Evolutionary conservation across 2,888 invertebrate genomes (phyloP).

Genomic region (Sclerodermus sp.): DNA sequence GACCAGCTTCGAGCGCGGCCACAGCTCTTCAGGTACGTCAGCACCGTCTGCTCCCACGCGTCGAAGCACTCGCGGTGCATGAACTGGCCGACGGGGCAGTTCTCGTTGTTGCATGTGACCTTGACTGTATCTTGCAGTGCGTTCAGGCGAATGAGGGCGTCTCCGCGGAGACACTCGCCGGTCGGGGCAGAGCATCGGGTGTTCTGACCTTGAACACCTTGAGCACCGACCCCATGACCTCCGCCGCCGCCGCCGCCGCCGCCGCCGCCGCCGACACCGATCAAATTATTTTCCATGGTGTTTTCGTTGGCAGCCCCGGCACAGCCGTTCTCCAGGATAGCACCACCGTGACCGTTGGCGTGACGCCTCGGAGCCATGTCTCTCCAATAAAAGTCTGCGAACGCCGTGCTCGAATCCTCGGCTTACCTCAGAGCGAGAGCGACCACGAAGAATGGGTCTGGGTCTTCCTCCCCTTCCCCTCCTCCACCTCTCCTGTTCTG

Average conservation of each 20-base stretch:
- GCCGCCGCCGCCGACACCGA: slow-evolving; percentile 15
- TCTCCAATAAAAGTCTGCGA: slow-evolving; percentile 2
- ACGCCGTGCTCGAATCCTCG: no score
- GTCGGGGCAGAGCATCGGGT: slow-evolving; percentile 80
- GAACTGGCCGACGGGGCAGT: slow-evolving; percentile 83
- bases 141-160: slow-evolving; percentile 64
- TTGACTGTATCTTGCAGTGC: slow-evolving; percentile 80
- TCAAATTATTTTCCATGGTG: slow-evolving; percentile 37
- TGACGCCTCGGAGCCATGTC: slow-evolving; percentile 54
- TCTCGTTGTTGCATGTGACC: slow-evolving; percentile 93
- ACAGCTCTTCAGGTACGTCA: slow-evolving; percentile 86
- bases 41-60: slow-evolving; percentile 87
- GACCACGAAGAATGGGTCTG: no score
- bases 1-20: slow-evolving; percentile 94
- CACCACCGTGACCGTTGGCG: slow-evolving; percentile 45
- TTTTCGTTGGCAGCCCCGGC: slow-evolving; percentile 21
- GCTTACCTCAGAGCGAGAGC: no score
- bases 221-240: no score
- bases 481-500: no score
- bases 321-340: slow-evolving; percentile 34
- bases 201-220: background rate
- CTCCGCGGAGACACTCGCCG: slow-evolving; percentile 77
- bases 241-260: slow-evolving; percentile 52
- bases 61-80: slow-evolving; percentile 98
- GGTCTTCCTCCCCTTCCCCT: background rate